phyloP scores from a whole-genome alignment of 2,888 invertebrate genomes.

The Phyllotreta striolata region DNA sequence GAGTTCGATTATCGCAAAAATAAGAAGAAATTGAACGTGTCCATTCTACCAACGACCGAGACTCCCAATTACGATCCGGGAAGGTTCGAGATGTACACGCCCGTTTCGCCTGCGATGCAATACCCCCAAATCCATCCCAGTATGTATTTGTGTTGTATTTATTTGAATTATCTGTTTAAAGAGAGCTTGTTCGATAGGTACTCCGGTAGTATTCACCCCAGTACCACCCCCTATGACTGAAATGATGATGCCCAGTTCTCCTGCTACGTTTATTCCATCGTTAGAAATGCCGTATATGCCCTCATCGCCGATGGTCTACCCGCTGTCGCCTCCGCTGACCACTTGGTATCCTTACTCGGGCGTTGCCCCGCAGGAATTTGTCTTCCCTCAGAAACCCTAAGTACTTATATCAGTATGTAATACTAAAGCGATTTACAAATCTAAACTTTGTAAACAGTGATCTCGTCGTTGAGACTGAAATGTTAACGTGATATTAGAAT shows the following conservation, averaged over 20 bases:
- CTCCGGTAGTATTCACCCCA: constrained; percentile 35
- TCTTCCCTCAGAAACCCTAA: constrained; percentile 46
- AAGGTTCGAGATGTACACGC: constrained; percentile 16
- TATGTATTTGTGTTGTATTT: constrained; percentile 17
- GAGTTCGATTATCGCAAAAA: not conserved
- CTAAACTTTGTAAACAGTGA: too few species aligned
- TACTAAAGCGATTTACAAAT: too few species aligned
- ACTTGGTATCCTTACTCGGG: constrained; percentile 41
- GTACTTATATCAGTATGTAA: too few species aligned
- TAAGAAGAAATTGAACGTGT: not conserved
- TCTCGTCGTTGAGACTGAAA: too few species aligned
- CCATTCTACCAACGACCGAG: constrained; percentile 7
- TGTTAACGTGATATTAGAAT: too few species aligned
- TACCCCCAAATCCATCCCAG: constrained; percentile 25
- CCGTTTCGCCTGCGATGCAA: constrained; percentile 11
- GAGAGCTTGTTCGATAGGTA: constrained; percentile 6
- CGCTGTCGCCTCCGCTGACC: constrained; percentile 46
- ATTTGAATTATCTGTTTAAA: not conserved
- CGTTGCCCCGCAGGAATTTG: constrained; percentile 44
- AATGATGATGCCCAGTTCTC: constrained; percentile 46
- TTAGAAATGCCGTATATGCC: constrained; percentile 47
- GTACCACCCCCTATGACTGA: constrained; percentile 45
- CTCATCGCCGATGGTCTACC: constrained; percentile 46
- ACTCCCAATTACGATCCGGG: constrained; percentile 12
- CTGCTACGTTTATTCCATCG: constrained; percentile 47